Base-by-base conservation (phyloP, 2,888 invertebrate genomes). In the Zeuzera pyrina region DNA sequence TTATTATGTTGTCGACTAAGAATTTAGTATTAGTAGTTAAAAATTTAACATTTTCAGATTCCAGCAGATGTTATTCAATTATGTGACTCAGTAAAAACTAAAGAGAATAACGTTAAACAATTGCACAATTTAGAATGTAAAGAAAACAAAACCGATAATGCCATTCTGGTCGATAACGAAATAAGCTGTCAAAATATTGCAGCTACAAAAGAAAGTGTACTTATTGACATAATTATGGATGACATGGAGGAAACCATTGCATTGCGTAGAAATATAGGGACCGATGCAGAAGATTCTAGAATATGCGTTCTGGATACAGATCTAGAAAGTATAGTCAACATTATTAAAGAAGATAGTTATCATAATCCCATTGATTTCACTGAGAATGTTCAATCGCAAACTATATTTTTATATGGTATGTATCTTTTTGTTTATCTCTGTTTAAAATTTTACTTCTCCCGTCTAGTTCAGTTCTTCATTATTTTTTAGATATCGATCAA, bases 381-480 rank as follows among this genome's bases (percentile, higher is more conserved):
- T 11, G 65, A 63, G 42, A 57, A 60, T 43, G 43, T 55, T 16
- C 43, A 57, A 22, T 64, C 70, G 1, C 56, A 70, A 41, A 62
- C 64, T 15, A 66, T 78, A 51, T 78, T 78, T 53, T 52, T 77
- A 36, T 60, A 67, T 33, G 81, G 81, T 79, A 63, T 28, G 12
- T 12, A 28, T 28, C 12, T 26, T 12, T 26, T 26, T 6, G 8
- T 13, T 12, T 24, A 24, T 8, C n/a, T 8, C 21, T 8, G 21
- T 21, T 21, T n/a, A 10, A 21, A 21, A 21, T 25, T 10, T 24
- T 12, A 26, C 12, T 26, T 8, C 12, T 26, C 8, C 12, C 12
- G 1, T 12, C 12, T 26, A 27, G 21, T 16, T 15, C 10, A 13
- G 12, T n/a, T 12, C 10, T 27, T 30, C 15, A 24, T 25, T 29